Evolutionary conservation across 2,113 vertebrate genomes (phyloP).

Genomic region (Myrmecophaga tridactyla): DNA sequence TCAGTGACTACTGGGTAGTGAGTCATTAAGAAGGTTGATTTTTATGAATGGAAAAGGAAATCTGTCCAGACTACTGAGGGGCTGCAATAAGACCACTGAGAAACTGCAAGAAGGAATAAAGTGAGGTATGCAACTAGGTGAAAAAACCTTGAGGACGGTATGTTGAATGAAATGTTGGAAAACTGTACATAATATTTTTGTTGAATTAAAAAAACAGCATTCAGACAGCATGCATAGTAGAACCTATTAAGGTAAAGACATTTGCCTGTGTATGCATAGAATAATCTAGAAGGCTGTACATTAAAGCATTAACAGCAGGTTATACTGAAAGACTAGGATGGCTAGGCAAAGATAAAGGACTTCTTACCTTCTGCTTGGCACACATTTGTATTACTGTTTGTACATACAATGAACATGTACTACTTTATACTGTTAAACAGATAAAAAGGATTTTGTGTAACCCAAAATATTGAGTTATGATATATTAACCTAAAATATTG

Average conservation of each 20-base stretch:
- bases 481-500: no score
- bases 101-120: no score
- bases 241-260: neutral
- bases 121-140: no score
- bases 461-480: neutral
- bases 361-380: neutral
- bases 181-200: neutral
- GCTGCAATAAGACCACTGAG: no score
- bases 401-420: neutral
- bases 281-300: neutral
- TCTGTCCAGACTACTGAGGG: no score
- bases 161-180: no score
- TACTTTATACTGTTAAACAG: constrained; percentile 18
- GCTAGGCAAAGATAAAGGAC: neutral
- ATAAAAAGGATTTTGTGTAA: constrained; percentile 33
- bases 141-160: no score
- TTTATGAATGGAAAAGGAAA: constrained; percentile 17
- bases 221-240: neutral
- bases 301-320: neutral
- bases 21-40: constrained; percentile 1
- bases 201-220: neutral
- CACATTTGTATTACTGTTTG: constrained; percentile 9
- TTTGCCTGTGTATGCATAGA: neutral
- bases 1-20: neutral
- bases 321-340: constrained; percentile 17